Conservation (phyloP, 2,888 invertebrate genomes). For the Dusona sp. region DNA sequence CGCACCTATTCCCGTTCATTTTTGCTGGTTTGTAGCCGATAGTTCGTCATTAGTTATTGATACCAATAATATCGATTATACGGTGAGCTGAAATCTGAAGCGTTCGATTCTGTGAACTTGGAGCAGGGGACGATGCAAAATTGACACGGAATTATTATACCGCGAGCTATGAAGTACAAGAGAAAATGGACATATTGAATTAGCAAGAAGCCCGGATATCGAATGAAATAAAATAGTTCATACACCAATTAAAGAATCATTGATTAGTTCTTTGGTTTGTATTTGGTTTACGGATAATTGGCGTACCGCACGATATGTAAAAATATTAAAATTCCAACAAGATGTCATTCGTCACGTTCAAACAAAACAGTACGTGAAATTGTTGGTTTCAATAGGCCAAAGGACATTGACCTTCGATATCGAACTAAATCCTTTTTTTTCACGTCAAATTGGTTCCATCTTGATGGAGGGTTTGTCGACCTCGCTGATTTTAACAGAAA, state of each 20-base stretch:
- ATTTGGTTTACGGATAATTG: neutral
- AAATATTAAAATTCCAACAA: neutral
- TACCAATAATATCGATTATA: conserved; percentile 50
- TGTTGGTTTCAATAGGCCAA: neutral
- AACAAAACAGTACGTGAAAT: neutral
- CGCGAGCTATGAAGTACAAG: too few species aligned
- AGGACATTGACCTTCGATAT: conserved; percentile 20
- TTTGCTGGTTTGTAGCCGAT: neutral
- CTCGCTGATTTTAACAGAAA: conserved; percentile 31
- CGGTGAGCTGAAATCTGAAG: neutral
- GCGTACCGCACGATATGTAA: neutral
- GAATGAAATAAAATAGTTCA: neutral
- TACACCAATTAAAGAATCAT: neutral
- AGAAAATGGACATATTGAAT: neutral
- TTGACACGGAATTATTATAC: neutral
- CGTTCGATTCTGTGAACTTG: neutral
- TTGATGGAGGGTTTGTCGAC: conserved; percentile 36
- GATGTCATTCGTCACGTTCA: neutral
- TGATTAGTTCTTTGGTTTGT: neutral
- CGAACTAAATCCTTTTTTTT: neutral
- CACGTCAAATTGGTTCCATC: neutral
- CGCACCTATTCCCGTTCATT: conserved; percentile 11
- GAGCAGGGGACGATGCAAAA: neutral
- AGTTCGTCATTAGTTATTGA: conserved; percentile 50
- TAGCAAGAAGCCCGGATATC: neutral